Evolutionary conservation across 2,888 invertebrate species (phyloP), one percentile per base, ranked within the genome.

Genomic region (Hemaris fuciformis): DNA sequence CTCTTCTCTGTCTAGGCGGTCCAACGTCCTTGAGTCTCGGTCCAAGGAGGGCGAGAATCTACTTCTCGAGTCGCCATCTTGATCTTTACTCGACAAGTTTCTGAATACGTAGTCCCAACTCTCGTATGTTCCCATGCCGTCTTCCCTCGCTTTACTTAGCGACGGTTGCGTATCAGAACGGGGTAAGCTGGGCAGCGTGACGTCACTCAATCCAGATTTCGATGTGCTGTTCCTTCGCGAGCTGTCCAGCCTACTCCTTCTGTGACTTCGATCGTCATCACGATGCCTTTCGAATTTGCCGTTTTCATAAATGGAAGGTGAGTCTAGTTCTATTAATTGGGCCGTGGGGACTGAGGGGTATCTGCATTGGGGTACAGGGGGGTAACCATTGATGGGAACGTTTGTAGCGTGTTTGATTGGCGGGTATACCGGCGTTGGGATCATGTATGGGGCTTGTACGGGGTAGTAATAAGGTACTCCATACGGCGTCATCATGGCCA

Each of bases 71-170:
- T 96, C 96, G 27, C 91, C 92, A 1, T 93, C 91, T 70, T 96
- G 96, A 0, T 96, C 95, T 73, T 96, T 95, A 70, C 94, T 95
- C 63, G 96, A 96, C 38, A 97, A 87, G 78, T 96, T 95, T 70
- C 95, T 94, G 77, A 95, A 97, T 0, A 97, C 96, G 76, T 96
- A 96, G 77, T 96, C 96, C 97, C 97, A 97, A 59, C 94, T 94
- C 69, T 96, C 96, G 62, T 94, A 94, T 0, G 94, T 95, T 0
- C 95, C 95, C 77, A 94, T 94, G 0, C 94, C 95, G 66, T 95
- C 95, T 68, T 95, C 95, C 64, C 91, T 91, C 22, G 94, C 94
- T 70, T 93, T 93, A 67, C 92, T 93, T 3, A 93, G 66, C 0
- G 85, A 76, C 1, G 93, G 93, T 45, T 93, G 93, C 0, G 93